Evolutionary conservation across 2,888 invertebrate genomes (phyloP).

Genomic region (Seira musarum): DNA sequence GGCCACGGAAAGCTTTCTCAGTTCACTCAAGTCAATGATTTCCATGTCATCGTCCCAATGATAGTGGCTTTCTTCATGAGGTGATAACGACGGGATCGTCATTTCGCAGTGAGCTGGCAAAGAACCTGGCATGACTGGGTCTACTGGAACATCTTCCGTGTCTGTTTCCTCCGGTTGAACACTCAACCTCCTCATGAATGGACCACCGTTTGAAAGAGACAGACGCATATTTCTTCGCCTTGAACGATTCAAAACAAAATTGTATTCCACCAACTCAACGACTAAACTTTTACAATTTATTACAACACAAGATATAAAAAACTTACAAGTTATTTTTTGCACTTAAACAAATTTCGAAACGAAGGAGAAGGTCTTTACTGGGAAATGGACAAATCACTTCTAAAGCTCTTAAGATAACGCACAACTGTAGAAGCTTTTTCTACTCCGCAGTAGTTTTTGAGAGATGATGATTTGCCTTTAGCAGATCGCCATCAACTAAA

Average conservation of each 20-base stretch:
- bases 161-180: conserved; percentile 37
- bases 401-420: too few relatives aligned
- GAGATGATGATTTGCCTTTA: conserved; percentile 1
- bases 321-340: too few relatives aligned
- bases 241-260: too few relatives aligned
- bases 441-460: too few relatives aligned
- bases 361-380: too few relatives aligned
- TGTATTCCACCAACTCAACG: too few relatives aligned
- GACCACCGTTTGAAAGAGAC: conserved; percentile 13
- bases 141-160: neutral
- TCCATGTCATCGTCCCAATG: neutral
- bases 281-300: too few relatives aligned
- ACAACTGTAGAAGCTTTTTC: too few relatives aligned
- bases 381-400: too few relatives aligned
- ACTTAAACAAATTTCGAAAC: too few relatives aligned
- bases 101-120: neutral
- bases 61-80: neutral
- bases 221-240: conserved; percentile 22
- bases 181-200: conserved; percentile 33
- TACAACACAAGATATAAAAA: too few relatives aligned
- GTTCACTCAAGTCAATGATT: neutral
- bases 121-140: conserved; percentile 6
- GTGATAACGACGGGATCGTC: neutral
- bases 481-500: conserved; percentile 1
- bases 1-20: neutral